Base-by-base conservation (phyloP, 2,797 vertebrate genomes). In the Typhlichthys subterraneus region DNA sequence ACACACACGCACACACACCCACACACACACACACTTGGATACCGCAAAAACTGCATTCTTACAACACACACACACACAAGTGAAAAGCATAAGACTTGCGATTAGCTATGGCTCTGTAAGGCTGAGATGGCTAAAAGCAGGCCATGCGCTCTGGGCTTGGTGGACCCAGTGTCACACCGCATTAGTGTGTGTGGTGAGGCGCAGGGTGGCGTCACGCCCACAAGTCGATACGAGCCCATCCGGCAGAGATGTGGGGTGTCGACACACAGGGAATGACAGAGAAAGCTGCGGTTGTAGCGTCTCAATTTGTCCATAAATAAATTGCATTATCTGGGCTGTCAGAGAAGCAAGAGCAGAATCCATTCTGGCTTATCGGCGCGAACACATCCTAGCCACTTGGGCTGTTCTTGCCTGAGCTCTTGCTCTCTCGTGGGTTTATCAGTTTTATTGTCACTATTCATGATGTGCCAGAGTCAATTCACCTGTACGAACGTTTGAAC, bases 271-370 rank as follows among this genome's bases (percentile, higher is more conserved):
- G 23, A 29, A 29, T 29, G 23, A 29, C 23, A 29, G 23, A 4
- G 23, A 72, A 59, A 73, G 67, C 47, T 12, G 63, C 77, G 76
- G 78, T 87, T 82, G 67, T 70, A 71, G 63, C 2, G 23, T 75
- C 70, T 71, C 69, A 63, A 53, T 61, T 80, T 49, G 53, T 63
- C 70, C 75, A 38, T 77, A 81, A 80, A 86, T 79, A 81, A 86
- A 88, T 80, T 65, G 65, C 65, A 75, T 85, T 84, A 86, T 86
- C 81, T 72, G 48, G 56, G 54, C 66, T 84, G 78, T 84, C 80
- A 72, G 65, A 72, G 57, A 54, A 67, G 53, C 55, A 63, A 63
- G 62, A 76, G 85, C 81, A 85, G 76, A 85, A 84, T 81, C 77
- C 72, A 76, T 72, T 60, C 67, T 69, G 51, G 57, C 58, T 88